phyloP scores from a whole-genome alignment of 2,888 invertebrate genomes.

The Tetropium fuscum region DNA sequence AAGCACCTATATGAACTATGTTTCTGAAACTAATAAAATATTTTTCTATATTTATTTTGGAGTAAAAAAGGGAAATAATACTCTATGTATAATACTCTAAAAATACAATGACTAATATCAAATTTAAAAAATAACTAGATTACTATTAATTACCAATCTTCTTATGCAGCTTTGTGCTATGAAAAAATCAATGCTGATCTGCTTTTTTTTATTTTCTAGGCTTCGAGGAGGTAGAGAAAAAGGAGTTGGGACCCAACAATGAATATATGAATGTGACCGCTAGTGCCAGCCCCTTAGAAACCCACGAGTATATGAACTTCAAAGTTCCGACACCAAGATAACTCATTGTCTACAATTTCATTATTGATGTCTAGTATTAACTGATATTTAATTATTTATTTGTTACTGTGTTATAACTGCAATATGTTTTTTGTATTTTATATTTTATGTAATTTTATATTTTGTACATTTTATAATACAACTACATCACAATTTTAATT shows the following conservation, averaged over 20 bases:
- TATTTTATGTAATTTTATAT: slow-evolving; percentile 52
- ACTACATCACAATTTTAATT: slow-evolving; percentile 14
- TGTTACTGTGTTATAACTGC: slow-evolving; percentile 48
- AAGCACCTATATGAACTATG: too few species aligned
- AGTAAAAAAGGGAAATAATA: too few species aligned
- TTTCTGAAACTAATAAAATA: too few species aligned
- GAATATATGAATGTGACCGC: slow-evolving; percentile 54
- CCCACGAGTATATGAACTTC: slow-evolving; percentile 59
- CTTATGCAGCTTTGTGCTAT: too few species aligned
- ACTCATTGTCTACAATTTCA: slow-evolving; percentile 23
- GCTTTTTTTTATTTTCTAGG: slow-evolving; percentile 40
- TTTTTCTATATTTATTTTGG: too few species aligned
- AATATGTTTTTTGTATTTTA: slow-evolving; percentile 45
- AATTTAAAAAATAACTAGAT: too few species aligned
- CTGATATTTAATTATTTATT: slow-evolving; percentile 49
- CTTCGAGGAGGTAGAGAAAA: slow-evolving; percentile 29
- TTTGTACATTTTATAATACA: slow-evolving; percentile 50
- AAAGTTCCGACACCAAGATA: slow-evolving; percentile 49
- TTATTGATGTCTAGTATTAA: slow-evolving; percentile 35
- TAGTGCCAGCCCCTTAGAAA: slow-evolving; percentile 30
- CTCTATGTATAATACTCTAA: too few species aligned
- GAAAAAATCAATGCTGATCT: too few species aligned
- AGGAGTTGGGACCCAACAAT: slow-evolving; percentile 34
- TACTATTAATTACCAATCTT: too few species aligned
- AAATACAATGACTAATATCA: too few species aligned